Conservation (phyloP, 2,113 vertebrate genomes). For the Psilopsiagon aurifrons region DNA sequence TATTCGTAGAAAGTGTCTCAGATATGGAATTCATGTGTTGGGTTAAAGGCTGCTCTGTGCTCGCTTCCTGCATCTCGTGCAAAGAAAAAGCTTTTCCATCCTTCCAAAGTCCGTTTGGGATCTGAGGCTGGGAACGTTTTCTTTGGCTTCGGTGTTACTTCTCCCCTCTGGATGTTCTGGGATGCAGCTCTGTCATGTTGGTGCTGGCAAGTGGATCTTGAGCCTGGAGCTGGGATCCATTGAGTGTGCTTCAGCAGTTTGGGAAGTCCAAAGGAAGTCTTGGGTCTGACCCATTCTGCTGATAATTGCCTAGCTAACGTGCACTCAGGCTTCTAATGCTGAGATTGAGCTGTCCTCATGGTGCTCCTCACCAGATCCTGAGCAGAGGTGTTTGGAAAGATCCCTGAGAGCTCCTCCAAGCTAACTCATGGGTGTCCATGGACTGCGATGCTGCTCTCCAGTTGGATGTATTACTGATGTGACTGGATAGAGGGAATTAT, state of each 20-base stretch:
- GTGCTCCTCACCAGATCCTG: not conserved
- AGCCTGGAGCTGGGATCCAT: not conserved
- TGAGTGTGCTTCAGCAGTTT: not conserved
- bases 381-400: not conserved
- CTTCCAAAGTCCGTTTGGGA: not conserved
- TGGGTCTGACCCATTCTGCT: not conserved
- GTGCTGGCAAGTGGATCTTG: not conserved
- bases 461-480: rapidly evolving
- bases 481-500: not conserved
- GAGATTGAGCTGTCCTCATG: not conserved
- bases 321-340: not conserved
- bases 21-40: not conserved
- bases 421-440: not conserved
- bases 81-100: not conserved
- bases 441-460: not conserved
- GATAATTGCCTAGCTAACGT: not conserved
- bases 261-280: not conserved
- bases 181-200: not conserved
- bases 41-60: rapidly evolving
- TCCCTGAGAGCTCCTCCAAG: not conserved
- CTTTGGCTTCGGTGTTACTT: not conserved
- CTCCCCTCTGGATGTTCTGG: not conserved
- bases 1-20: not conserved
- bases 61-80: not conserved
- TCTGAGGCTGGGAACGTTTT: not conserved